Percentiles rank a stretch among this genome's conserved stretches.
phyloP scores from a whole-genome alignment of 2,113 vertebrate species.

The Pristiophorus japonicus region DNA sequence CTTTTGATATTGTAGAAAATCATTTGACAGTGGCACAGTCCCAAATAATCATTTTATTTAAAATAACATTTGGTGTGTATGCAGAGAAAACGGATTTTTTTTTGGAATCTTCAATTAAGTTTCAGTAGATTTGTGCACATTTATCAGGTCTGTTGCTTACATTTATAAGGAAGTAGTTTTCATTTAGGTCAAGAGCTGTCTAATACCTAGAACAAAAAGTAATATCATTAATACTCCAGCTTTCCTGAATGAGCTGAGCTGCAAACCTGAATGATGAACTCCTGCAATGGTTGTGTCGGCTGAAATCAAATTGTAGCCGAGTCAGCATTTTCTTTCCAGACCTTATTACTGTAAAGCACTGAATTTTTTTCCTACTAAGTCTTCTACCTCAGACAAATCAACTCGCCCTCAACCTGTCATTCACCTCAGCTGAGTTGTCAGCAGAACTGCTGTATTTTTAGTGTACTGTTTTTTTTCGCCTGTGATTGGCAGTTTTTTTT shows the following conservation, averaged over 20 bases:
- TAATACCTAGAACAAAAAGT: constrained; percentile 15
- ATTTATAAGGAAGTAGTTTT: constrained; percentile 2
- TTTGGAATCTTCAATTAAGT: not conserved
- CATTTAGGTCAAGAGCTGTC: constrained; percentile 19
- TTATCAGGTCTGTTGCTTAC: not conserved
- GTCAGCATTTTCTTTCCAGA: constrained; percentile 77
- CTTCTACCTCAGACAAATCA: constrained; percentile 65
- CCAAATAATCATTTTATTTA: not conserved
- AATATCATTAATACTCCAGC: constrained; percentile 53
- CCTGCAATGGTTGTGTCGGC: constrained; percentile 81
- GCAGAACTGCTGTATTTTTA: not conserved
- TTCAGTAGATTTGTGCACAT: not conserved
- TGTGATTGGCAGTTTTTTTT: not conserved
- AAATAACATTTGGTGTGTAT: not conserved
- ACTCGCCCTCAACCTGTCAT: constrained; percentile 63
- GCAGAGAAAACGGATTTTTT: not conserved
- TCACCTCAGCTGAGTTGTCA: constrained; percentile 41
- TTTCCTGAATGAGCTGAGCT: constrained; percentile 67
- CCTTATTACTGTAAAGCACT: constrained; percentile 66
- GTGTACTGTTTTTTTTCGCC: not conserved
- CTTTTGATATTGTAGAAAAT: not conserved
- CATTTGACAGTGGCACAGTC: not conserved
- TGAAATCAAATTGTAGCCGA: constrained; percentile 66
- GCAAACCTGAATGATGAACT: constrained; percentile 80
- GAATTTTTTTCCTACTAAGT: constrained; percentile 56